Evolutionary conservation across 2,888 invertebrate species (phyloP), one percentile per base, ranked within the genome.

Genomic region (Chalcosyrphus nemorum): DNA sequence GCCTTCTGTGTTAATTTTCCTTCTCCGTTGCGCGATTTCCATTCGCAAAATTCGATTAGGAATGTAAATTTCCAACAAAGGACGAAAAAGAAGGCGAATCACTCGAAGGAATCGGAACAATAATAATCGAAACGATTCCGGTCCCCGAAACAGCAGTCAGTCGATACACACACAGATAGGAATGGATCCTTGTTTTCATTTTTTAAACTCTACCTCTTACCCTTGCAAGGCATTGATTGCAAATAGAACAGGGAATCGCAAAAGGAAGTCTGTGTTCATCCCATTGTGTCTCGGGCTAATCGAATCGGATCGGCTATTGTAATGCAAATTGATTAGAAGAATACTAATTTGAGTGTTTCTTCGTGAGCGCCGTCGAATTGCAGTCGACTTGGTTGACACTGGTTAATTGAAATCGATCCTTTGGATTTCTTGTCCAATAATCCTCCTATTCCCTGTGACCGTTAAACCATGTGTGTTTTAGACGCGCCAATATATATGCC

Each of bases 41-140:
- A 78, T 82, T 82, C 68, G 77, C 24, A 15, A 77, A 82, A 82
- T 78, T 82, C 72, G 77, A 82, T 82, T 74, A 82, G 77, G 32
- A 68, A 77, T 77, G 81, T 72, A 77, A 77, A 82, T 82, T 77
- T 45, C 13, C 65, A 54, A 66, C 35, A 63, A 47, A 68, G 59
- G 41, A n/a, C 38, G 13, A 13, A 2, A 38, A 41, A 38, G 45
- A 13, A 38, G n/a, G n/a, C n/a, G 52, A 19, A 29, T 54, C 45
- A 65, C 61, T 74, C 66, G 56, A 76, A 50, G 77, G 68, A 78
- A 72, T 77, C 65, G 72, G 82, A 77, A 82, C 61, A 77, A 82
- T 81, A 74, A 76, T 77, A 82, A 77, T 77, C 77, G 54, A 72
- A 66, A 57, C 21, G 50, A 76, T 76, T 45, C 71, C 35, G 50